Evolutionary conservation across 2,113 vertebrate genomes (phyloP).

Genomic region (Meriones unguiculatus): DNA sequence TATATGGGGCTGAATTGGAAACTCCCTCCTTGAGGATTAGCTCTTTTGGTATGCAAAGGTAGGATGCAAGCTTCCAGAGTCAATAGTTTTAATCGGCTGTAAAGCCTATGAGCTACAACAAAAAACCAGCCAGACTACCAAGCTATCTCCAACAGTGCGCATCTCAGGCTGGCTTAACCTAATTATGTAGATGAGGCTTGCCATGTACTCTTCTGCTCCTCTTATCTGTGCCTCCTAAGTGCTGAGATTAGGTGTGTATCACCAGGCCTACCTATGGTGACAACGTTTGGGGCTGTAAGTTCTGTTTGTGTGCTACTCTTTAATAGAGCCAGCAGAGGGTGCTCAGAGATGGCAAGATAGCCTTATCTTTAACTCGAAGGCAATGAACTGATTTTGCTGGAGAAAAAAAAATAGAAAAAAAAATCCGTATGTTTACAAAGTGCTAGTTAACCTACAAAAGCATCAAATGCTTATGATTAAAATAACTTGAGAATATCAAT

Average conservation of each 20-base stretch:
- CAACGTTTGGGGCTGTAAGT: not conserved
- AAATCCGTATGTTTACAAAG: not conserved
- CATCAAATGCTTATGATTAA: not conserved
- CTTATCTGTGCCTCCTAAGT: not conserved
- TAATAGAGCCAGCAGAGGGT: slow-evolving; percentile 64
- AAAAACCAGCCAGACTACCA: not conserved
- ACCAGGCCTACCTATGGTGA: not conserved
- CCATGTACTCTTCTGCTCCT: not conserved
- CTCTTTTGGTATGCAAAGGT: not conserved
- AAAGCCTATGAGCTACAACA: not conserved
- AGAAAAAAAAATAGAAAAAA: not conserved
- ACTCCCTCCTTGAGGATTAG: not conserved
- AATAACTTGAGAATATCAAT: not conserved
- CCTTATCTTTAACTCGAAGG: not conserved
- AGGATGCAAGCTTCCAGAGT: not conserved
- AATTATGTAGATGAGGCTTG: not conserved
- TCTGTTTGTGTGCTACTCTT: slow-evolving; percentile 35
- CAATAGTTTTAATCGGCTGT: not conserved
- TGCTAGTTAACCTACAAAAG: not conserved
- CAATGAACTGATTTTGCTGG: not conserved
- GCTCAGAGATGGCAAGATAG: slow-evolving; percentile 25
- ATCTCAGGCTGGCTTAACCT: not conserved
- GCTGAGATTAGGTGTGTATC: not conserved
- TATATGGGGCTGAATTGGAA: not conserved
- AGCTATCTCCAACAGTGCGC: not conserved